Conservation (phyloP, 2,797 vertebrate species). For the Syncerus caffer region DNA sequence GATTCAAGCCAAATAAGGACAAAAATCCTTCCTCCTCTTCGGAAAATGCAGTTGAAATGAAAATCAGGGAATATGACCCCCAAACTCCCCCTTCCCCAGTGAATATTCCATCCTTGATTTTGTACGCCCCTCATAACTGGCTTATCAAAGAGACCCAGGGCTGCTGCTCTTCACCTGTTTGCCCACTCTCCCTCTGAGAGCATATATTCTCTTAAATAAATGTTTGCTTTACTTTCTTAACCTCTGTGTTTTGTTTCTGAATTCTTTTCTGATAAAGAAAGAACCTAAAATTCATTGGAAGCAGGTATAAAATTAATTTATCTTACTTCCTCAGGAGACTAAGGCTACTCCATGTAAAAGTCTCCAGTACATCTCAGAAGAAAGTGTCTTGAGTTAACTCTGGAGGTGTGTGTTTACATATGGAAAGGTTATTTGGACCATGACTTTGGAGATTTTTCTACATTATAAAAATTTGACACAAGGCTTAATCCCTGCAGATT, state of each 20-base stretch:
- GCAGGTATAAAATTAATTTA: neutral
- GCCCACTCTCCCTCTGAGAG: neutral
- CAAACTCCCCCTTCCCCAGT: neutral
- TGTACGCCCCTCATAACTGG: neutral
- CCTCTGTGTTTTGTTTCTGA: neutral
- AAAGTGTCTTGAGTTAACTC: neutral
- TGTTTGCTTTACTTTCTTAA: neutral
- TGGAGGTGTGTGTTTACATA: neutral
- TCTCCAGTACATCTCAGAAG: neutral
- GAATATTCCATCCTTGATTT: neutral
- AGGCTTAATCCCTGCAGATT: neutral
- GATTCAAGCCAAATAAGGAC: neutral
- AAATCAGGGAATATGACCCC: neutral
- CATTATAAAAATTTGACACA: neutral
- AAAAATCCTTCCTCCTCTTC: neutral
- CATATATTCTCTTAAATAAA: neutral
- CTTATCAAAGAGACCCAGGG: neutral
- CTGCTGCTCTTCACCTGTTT: fast-evolving
- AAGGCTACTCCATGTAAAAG: neutral
- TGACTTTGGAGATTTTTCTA: neutral
- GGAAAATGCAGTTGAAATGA: neutral
- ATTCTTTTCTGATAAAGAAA: neutral
- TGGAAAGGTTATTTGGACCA: neutral
- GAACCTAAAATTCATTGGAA: neutral
- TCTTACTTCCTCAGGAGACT: neutral